Evolutionary conservation across 1,140 invertebrate species (phyloP), one percentile per base, ranked within the genome.

Genomic region (Drosophila varians): DNA sequence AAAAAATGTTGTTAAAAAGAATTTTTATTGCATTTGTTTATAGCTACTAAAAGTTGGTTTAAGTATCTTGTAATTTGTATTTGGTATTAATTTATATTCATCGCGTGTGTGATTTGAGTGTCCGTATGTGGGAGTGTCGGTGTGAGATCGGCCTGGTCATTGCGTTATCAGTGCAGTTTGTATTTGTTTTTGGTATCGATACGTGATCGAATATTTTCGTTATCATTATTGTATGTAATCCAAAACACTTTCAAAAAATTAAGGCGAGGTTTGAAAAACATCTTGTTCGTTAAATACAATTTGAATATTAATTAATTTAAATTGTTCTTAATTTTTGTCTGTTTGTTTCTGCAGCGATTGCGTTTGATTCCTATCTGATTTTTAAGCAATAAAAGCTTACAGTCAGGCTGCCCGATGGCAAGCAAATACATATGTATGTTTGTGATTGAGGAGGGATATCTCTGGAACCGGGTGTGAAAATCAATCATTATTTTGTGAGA

Each of bases 11-110:
- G 69, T 75, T 75, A 68, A 75, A 75, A 75, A 75, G 73, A 75
- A 74, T 75, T 69, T 72, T 75, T 75, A 75, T 75, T 75, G 73
- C 73, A 69, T 68, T 75, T 69, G 54, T 75, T 75, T 53, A 75
- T 66, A 74, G 71, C 72, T 74, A 54, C 72, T 75, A 74, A 57
- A 74, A 74, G 43, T 74, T 69, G 73, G 70, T 65, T 75, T 75
- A 72, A 75, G 71, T 75, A 75, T 74, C 48, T 75, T 75, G 69
- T 54, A 73, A 72, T 72, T 73, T 72, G 48, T 74, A 54, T 53
- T 56, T 42, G 38, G 38, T 74, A 60, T 48, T 53, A 48, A 56
- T 38, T 53, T 68, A 45, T 74, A 60, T 48, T 43, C 36, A 26
- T 56, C 26, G 46, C 46, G 49, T 65, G 71, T 74, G 12, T 62